Evolutionary conservation across 2,797 vertebrate species (phyloP).

Genomic region (Cossypha niveicapilla): DNA sequence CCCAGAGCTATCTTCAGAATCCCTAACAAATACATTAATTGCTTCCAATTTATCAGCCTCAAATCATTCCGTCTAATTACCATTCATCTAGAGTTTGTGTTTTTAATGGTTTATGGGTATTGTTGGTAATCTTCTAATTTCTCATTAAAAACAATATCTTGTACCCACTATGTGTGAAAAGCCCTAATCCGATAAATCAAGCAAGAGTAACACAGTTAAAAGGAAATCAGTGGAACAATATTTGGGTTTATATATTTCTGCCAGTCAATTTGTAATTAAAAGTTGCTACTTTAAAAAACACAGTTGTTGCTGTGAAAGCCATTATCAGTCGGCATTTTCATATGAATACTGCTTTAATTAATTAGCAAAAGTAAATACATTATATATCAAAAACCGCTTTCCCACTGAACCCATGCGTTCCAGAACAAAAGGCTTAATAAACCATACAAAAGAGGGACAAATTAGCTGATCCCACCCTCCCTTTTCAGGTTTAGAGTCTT

Average conservation of each 20-base stretch:
- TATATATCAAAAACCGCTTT: conserved; percentile 77
- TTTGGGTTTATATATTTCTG: conserved; percentile 79
- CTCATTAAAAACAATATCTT: conserved; percentile 78
- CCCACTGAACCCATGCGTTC: conserved; percentile 71
- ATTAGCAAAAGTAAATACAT: conserved; percentile 79
- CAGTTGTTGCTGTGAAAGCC: conserved; percentile 77
- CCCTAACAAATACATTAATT: conserved; percentile 75
- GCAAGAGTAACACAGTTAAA: conserved; percentile 74
- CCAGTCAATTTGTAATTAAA: conserved; percentile 80
- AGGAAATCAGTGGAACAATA: conserved; percentile 76
- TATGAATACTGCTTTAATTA: conserved; percentile 79
- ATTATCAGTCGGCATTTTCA: conserved; percentile 79
- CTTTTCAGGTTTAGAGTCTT: conserved; percentile 64
- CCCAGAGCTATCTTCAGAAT: conserved; percentile 66
- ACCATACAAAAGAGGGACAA: conserved; percentile 74
- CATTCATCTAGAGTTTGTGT: conserved; percentile 75
- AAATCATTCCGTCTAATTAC: conserved; percentile 76
- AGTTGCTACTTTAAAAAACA: conserved; percentile 75
- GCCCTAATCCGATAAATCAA: conserved; percentile 78
- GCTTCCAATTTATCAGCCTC: conserved; percentile 75
- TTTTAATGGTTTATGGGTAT: conserved; percentile 77
- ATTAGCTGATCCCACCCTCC: conserved; percentile 71
- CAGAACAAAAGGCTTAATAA: conserved; percentile 79
- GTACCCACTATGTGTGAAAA: conserved; percentile 70
- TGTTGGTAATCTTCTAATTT: conserved; percentile 80